Evolutionary conservation across 2,113 vertebrate genomes (phyloP).

Genomic region (Salminus brasiliensis): DNA sequence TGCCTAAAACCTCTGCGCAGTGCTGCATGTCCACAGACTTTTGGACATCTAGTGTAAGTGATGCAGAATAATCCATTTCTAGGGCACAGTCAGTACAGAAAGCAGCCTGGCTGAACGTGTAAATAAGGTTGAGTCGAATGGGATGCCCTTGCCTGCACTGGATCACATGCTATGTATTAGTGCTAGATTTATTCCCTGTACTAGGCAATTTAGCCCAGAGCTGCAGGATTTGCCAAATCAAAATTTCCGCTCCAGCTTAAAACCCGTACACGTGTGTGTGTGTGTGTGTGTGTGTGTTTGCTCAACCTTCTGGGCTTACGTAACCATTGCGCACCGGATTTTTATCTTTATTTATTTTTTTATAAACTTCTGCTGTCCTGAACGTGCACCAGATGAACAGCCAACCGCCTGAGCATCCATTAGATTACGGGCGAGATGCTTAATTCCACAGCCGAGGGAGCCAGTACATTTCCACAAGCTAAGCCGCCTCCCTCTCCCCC

Average conservation of each 20-base stretch:
- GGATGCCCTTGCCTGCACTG: neutral
- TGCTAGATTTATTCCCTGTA: constrained; percentile 3
- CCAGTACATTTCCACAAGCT: constrained; percentile 21
- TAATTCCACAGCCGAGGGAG: constrained; percentile 9
- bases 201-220: constrained; percentile 6
- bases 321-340: neutral
- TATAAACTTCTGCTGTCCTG: constrained; percentile 1
- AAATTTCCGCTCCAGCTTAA: constrained; percentile 50
- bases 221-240: constrained; percentile 47
- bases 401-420: constrained; percentile 10
- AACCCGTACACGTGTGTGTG: constrained; percentile 11
- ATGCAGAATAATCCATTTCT: no score
- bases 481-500: neutral
- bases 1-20: no score
- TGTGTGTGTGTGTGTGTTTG: constrained; percentile 3
- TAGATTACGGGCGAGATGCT: neutral
- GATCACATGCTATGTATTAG: constrained; percentile 30
- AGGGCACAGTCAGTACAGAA: neutral
- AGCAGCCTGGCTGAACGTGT: neutral
- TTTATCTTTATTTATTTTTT: no score
- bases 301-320: neutral
- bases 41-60: no score
- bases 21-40: no score
- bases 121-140: neutral
- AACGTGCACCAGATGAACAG: constrained; percentile 6